Evolutionary conservation across 2,888 invertebrate genomes (phyloP), one percentile per base, ranked within the genome.

Genomic region (Epinotia brunnichana): DNA sequence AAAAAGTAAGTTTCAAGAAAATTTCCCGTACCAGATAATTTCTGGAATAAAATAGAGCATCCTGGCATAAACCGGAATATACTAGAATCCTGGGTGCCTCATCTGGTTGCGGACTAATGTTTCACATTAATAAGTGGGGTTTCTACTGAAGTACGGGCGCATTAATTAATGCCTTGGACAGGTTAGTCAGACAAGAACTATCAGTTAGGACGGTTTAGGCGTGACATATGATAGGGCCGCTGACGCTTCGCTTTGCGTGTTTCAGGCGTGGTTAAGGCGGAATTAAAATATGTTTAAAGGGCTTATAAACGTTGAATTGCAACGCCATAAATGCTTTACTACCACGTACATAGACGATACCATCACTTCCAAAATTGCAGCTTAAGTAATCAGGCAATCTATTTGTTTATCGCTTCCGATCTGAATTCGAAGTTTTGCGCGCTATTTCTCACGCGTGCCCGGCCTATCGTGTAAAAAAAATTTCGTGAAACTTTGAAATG

Each of bases 101-200:
- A 91, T 91, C 89, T 91, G 85, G 82, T 79, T 80, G 83, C 90
- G 88, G 91, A 89, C 72, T 92, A 91, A 92, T 91, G 88, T 83
- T 80, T 76, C 79, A 83, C 91, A 92, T 91, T 92, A 90, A 92
- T 92, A 91, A 90, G 88, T 90, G 89, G 87, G 82, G 87, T 86
- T 83, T 70, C 70, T 59, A 84, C 84, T 84, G 70, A 82, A 82
- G 81, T 87, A 87, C 87, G 84, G 84, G 83, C 82, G 85, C 87
- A 91, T 91, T 90, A 90, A 91, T 91, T 89, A 83, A 82, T 80
- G 79, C 81, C 81, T 82, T 83, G 81, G 79, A 82, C 83, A 82
- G 80, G 80, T 80, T 80, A 80, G 80, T 76, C 79, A 79, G 84
- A 86, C 84, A 83, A 84, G 80, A 85, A 90, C 88, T 87, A 88